Evolutionary conservation across 2,888 invertebrate species (phyloP), one percentile per base, ranked within the genome.

Genomic region (Drosophila rellima): DNA sequence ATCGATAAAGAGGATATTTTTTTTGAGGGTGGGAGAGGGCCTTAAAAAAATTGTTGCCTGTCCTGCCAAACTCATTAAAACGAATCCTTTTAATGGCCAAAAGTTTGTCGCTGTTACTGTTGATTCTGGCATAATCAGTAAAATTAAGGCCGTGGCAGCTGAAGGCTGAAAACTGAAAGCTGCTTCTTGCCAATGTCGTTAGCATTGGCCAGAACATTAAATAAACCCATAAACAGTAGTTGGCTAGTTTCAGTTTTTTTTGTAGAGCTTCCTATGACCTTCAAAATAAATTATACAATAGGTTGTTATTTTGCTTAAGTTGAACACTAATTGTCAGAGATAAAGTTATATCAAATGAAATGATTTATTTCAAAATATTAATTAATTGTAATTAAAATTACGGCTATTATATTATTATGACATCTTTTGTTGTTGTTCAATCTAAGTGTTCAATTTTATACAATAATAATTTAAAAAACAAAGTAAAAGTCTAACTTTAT

Each of bases 71-170:
- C 83, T 83, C 83, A 83, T 83, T 83, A 83, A 83, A 83, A 83
- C 80, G 88, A 88, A 88, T 83, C 88, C 88, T 88, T 83, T 83
- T 83, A 83, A 83, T 83, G 83, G 88, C 83, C 83, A 84, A 83
- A 83, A 83, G 81, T 88, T 83, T 83, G 86, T 60, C 57, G 48
- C 40, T 35, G 51, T 37, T 29, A 50, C 29, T 60, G 57, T 57
- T 68, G 51, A 47, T 62, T 65, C 72, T 79, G 83, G 75, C 86
- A 83, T 83, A 83, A 83, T 83, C 83, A 83, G 83, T 86, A 68
- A 88, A 83, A 83, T 83, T 88, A 83, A 83, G 88, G 83, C 75
- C 83, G 68, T 71, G 80, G 59, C 86, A 82, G 80, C 50, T 56
- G 67, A 45, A 67, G 39, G 37, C 51, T 59, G 78, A 54, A 77